Evolutionary conservation across 2,113 vertebrate genomes (phyloP), one percentile per base, ranked within the genome.

Genomic region (Notarius quadriscutis): DNA sequence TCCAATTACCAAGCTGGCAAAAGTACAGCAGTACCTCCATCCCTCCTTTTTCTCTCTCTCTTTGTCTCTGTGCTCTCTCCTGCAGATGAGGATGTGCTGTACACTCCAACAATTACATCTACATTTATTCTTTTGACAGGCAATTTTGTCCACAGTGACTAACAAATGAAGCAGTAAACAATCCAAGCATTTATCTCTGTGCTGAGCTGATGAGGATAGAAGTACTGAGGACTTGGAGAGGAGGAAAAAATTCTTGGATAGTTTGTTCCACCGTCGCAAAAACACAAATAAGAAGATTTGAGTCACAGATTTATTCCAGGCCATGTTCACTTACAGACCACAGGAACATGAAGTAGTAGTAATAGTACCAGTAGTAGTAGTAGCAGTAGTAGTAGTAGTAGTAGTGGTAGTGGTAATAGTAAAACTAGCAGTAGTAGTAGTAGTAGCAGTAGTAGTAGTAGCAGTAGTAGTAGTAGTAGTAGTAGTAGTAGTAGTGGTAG

Each of bases 1-100:
- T 87, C 65, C 85, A 81, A 81, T 87, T 86, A 86, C 85, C n/a
- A 57, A 58, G 27, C 62, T 86, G 85, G 85, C 85, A 86, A 57
- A 86, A 50, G 85, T 86, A 79, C 85, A 86, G 53, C 50, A 69
- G 22, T 17, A 63, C 84, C 51, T 30, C 63, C 65, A 20, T 55
- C 51, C 6, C 67, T 51, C 6, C 6, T 7, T 48, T 27, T 62
- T 27, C 11, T 48, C 30, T 48, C 50, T 11, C 25, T 9, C 48
- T 30, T 63, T 10, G 6, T 34, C 67, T 27, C 18, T 67, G 48
- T 71, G 20, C 41, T 53, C 22, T 57, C 18, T 69, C 4, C 53
- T 80, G 62, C 62, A 86, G 62, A 86, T 69, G 48, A 80, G 82
- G n/a, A 84, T 71, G 27, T 30, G 60, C 48, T 83, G 81, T 72